A percentile compares a stretch with the other conserved stretches of the same genome.
These are phyloP conservation scores for Parasteatoda tepidariorum DNA, from an alignment of 1,140 invertebrate species.

Conservation along the genomic window DNA sequence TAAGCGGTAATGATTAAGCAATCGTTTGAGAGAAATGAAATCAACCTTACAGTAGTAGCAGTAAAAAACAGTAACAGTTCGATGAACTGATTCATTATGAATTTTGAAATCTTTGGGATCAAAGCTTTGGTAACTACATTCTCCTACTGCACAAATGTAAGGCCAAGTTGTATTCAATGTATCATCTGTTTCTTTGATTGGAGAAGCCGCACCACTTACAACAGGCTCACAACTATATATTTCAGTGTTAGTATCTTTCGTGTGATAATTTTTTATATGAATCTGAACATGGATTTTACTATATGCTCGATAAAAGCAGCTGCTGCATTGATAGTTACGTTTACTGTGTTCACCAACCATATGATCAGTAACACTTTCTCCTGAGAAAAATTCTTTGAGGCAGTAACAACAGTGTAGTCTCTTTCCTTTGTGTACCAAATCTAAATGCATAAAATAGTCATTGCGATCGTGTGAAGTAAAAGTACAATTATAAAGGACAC, in stretches of 20 bases:
- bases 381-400: conserved; percentile 2
- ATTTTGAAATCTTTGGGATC: conserved; percentile 27
- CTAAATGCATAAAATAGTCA: not conserved
- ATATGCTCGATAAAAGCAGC: conserved; percentile 49
- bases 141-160: conserved; percentile 36
- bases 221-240: conserved; percentile 8
- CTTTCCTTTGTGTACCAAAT: not conserved
- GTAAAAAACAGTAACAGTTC: conserved; percentile 2
- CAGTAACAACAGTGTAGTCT: conserved; percentile 45
- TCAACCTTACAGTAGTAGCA: conserved; percentile 50
- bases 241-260: not conserved
- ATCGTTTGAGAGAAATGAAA: conserved; percentile 27
- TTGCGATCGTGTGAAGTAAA: conserved; percentile 8
- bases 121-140: conserved; percentile 19
- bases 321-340: conserved; percentile 38
- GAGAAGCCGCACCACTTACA: no score
- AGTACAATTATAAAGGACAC: conserved; percentile 5
- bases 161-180: conserved; percentile 4
- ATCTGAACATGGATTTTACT: conserved; percentile 38
- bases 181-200: not conserved
- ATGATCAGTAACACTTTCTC: conserved; percentile 4
- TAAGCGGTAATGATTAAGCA: conserved; percentile 67
- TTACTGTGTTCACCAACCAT: conserved; percentile 9
- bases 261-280: conserved; percentile 31
- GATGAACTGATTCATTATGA: conserved; percentile 23